Evolutionary conservation across 2,113 vertebrate genomes (phyloP).

Genomic region (Myxocyprinus asiaticus): DNA sequence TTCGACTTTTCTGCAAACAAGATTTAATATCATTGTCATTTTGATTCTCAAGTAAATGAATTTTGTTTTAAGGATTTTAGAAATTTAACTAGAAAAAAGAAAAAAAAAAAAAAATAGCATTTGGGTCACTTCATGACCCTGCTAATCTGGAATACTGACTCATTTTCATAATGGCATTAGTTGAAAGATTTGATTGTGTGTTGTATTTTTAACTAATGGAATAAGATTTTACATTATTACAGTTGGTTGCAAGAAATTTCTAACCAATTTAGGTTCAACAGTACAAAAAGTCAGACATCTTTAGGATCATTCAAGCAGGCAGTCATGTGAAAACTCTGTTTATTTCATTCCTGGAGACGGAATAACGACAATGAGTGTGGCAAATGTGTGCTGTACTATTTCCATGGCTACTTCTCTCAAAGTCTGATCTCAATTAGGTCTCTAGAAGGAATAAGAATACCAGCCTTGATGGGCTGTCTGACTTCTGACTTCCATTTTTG

Average conservation of each 20-base stretch:
- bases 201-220: background rate
- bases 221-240: background rate
- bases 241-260: no score
- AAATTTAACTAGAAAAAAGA: no score
- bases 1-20: no score
- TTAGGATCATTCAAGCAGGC: no score
- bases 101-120: no score
- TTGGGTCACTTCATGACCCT: background rate
- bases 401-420: background rate
- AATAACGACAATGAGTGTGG: background rate
- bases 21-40: no score
- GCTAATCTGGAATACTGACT: background rate
- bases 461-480: background rate
- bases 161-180: no score
- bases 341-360: background rate
- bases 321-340: background rate
- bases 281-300: background rate
- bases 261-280: background rate
- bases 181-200: no score
- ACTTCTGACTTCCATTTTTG: slow-evolving; percentile 9
- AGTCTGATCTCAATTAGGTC: background rate
- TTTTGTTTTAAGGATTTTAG: no score
- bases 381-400: background rate
- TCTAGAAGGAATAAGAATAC: background rate
- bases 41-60: no score